Evolutionary conservation across 2,113 vertebrate genomes (phyloP).

Genomic region (Ceyx margarethae): DNA sequence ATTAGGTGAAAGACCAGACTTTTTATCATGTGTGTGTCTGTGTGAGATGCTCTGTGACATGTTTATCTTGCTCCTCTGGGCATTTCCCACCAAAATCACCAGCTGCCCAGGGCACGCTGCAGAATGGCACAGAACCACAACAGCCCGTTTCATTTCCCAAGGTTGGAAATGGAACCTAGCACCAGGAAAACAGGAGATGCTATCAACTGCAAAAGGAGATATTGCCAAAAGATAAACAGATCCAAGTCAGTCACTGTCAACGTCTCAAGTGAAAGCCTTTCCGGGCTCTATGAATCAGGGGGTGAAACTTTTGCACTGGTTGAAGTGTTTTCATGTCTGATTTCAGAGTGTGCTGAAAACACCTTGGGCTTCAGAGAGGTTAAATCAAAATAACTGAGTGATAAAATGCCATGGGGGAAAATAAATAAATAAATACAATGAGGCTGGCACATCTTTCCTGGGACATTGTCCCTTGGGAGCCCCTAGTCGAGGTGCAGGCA

Average conservation of each 20-base stretch:
- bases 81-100: not conserved
- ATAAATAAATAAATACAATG: not conserved
- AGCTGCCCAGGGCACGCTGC: constrained; percentile 24
- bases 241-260: constrained; percentile 28
- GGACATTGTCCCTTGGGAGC: not conserved
- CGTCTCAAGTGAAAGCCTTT: not conserved
- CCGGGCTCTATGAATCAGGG: constrained; percentile 20
- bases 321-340: constrained; percentile 5
- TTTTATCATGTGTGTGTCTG: constrained; percentile 50
- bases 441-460: not conserved
- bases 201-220: constrained; percentile 41
- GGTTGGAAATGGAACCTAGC: constrained; percentile 49
- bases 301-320: constrained; percentile 50
- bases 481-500: not conserved
- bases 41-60: not conserved
- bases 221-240: constrained; percentile 53
- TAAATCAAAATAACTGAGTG: constrained; percentile 51
- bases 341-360: not conserved
- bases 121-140: constrained; percentile 30
- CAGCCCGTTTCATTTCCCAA: not conserved
- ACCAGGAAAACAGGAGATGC: constrained; percentile 1
- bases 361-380: constrained; percentile 30
- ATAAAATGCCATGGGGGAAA: not conserved
- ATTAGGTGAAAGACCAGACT: constrained; percentile 59
- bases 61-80: constrained; percentile 30